Evolutionary conservation across 2,113 vertebrate genomes (phyloP), one percentile per base, ranked within the genome.

Genomic region (Heliornis fulica): DNA sequence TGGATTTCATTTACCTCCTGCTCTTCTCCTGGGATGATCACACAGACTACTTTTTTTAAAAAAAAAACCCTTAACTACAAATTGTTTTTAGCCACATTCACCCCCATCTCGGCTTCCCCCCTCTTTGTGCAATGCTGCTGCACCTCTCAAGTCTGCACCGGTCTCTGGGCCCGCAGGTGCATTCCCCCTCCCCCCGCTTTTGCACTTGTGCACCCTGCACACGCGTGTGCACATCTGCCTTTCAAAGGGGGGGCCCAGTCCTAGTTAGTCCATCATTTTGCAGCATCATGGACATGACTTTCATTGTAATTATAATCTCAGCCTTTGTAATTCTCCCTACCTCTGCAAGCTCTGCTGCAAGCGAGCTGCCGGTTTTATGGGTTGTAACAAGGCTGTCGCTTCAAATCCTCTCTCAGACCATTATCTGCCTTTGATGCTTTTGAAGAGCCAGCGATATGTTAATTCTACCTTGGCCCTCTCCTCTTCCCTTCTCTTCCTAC

Each of bases 341-440:
- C 74, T 36, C 83, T 18, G 85, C 94, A 8, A 7, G 89, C 59
- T 29, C 59, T 34, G 77, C 94, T 93, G 87, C 89, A 2, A 77
- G 87, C 26, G 46, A 90, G 82, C 95, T 40, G 71, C 93, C 87
- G 25, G 86, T 13, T 95, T 74, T 64, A 53, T 28, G 26, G 45
- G 38, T 53, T 68, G 86, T 89, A 94, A 71, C 93, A 25, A 15
- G 70, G 46, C 93, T 96, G 96, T 95, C 94, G 82, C 94, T 95
- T 96, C 92, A 51, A 76, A 96, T 97, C 93, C 96, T 69, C 94
- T 90, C 82, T 43, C 92, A 50, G 60, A 48, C 87, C 95, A 50
- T 96, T 90, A 91, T 95, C 97, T 94, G 48, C 92, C 93, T 94
- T 89, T 94, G 96, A 97, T 96, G 95, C 94, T 94, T 94, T 83